These are phyloP conservation scores for Cheilosia urbana DNA, from an alignment of 2,888 invertebrate species.

Conservation along the genomic window DNA sequence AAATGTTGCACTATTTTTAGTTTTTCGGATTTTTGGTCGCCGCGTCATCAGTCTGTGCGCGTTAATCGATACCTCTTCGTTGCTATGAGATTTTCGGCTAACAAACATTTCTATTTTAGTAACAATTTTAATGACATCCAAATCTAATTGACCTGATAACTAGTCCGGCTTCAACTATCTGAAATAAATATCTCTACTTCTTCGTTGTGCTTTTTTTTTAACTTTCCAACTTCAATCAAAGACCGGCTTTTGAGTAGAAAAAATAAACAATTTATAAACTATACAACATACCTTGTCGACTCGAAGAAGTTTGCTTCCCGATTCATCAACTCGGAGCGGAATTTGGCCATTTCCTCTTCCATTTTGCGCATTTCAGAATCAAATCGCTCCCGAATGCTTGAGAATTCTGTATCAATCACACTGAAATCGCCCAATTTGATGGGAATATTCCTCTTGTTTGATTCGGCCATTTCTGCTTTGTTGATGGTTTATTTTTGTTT, in stretches of 20 bases:
- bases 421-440: conserved; percentile 97
- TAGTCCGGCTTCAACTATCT: too few species aligned
- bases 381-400: conserved; percentile 96
- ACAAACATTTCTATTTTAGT: background rate
- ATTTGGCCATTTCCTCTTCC: conserved; percentile 99
- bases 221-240: conserved; percentile 18
- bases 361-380: conserved; percentile 99
- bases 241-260: conserved; percentile 1
- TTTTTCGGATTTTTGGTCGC: conserved; percentile 14
- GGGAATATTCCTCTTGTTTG: conserved; percentile 95
- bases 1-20: conserved; percentile 44
- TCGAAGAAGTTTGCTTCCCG: conserved; percentile 96
- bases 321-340: conserved; percentile 96
- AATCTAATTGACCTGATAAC: too few species aligned
- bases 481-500: conserved; percentile 49
- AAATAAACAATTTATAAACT: background rate
- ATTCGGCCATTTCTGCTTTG: conserved; percentile 89
- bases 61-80: conserved; percentile 42
- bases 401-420: conserved; percentile 98
- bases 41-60: conserved; percentile 21
- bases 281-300: conserved; percentile 89
- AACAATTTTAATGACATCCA: background rate
- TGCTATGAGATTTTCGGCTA: background rate
- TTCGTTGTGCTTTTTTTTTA: conserved; percentile 9
- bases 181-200: background rate